Percentiles rank a stretch among this genome's conserved stretches.
Conservation (phyloP, 2,113 vertebrate genomes). For the Planiliza haematocheilus region DNA sequence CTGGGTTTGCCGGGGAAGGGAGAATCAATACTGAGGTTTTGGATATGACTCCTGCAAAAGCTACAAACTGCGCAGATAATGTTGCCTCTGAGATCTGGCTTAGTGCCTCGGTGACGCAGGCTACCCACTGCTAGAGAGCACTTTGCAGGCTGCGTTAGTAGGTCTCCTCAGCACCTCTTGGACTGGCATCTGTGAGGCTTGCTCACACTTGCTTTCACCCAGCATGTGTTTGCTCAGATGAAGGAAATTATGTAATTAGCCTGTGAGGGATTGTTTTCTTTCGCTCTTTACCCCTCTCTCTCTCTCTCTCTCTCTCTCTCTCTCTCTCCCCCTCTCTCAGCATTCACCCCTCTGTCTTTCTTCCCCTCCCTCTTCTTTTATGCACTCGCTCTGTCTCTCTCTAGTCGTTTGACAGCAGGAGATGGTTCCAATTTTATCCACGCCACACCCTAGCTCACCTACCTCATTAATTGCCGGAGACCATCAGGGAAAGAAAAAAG, state of each 20-base stretch:
- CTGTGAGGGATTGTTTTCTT: constrained; percentile 84
- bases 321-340: constrained; percentile 13
- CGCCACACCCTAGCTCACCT: constrained; percentile 84
- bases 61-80: constrained; percentile 35
- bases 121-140: constrained; percentile 18
- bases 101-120: neutral
- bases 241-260: constrained; percentile 98
- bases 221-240: constrained; percentile 93
- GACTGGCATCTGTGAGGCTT: constrained; percentile 66
- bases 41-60: constrained; percentile 25
- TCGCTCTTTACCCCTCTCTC: constrained; percentile 54
- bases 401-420: constrained; percentile 71
- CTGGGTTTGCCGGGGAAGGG: constrained; percentile 19
- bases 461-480: constrained; percentile 87
- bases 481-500: constrained; percentile 75
- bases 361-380: constrained; percentile 53
- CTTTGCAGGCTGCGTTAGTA: constrained; percentile 30
- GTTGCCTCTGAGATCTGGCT: constrained; percentile 35
- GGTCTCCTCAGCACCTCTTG: constrained; percentile 59
- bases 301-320: constrained; percentile 11
- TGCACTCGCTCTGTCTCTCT: constrained; percentile 32
- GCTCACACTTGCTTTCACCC: constrained; percentile 79
- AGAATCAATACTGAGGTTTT: constrained; percentile 42
- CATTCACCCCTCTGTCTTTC: constrained; percentile 39
- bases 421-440: constrained; percentile 90